Percentiles rank a stretch among this genome's conserved stretches.
These are phyloP conservation scores for Borostomias antarcticus DNA, from an alignment of 2,797 vertebrate genomes.

Conservation along the genomic window DNA sequence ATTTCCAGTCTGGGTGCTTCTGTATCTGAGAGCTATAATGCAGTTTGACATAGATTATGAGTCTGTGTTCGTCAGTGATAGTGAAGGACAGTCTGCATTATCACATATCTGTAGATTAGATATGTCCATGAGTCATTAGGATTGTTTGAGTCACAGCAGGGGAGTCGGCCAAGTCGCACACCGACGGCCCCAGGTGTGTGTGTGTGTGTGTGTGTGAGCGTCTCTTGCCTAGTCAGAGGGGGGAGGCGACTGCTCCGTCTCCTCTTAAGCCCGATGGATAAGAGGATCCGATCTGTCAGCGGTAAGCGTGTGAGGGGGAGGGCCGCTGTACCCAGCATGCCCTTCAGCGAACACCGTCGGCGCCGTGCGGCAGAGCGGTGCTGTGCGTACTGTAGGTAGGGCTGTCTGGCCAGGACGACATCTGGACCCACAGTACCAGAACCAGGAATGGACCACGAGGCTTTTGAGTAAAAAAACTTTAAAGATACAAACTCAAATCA, in stretches of 20 bases:
- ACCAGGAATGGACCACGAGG: too few species aligned
- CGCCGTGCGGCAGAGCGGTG: background rate
- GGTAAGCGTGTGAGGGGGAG: slow-evolving; percentile 27
- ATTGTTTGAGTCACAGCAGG: background rate
- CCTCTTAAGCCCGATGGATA: slow-evolving; percentile 26
- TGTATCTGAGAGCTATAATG: slow-evolving; percentile 44
- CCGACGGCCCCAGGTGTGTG: background rate
- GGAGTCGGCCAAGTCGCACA: background rate
- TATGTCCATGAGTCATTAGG: slow-evolving; percentile 36
- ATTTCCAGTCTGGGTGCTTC: slow-evolving; percentile 33
- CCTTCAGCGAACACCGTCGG: slow-evolving; percentile 21
- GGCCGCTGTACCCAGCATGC: slow-evolving; percentile 10
- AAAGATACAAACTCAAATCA: too few species aligned
- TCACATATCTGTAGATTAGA: slow-evolving; percentile 45
- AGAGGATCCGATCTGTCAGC: slow-evolving; percentile 47
- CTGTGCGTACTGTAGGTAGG: background rate
- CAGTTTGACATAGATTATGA: slow-evolving; percentile 18
- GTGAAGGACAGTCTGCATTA: too few species aligned
- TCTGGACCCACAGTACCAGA: too few species aligned
- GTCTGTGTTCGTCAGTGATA: background rate
- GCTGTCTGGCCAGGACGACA: background rate
- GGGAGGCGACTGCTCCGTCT: background rate
- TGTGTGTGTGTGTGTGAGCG: background rate
- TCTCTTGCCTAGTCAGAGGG: background rate
- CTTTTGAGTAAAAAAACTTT: too few species aligned